phyloP scores from a whole-genome alignment of 2,797 vertebrate genomes.

The Enteromius treurensis region DNA sequence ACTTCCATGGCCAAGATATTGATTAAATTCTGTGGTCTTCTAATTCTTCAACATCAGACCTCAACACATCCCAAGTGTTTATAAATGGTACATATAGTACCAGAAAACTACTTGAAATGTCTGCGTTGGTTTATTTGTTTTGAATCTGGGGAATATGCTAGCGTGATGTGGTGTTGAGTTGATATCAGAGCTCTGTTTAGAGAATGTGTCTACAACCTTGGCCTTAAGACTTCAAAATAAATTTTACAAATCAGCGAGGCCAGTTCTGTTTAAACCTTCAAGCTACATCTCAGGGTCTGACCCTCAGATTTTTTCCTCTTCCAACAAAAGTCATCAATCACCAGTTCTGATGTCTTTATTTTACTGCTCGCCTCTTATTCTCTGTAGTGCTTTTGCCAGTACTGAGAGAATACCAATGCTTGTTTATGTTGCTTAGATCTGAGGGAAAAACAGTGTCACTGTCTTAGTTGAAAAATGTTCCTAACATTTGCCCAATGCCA shows the following conservation, averaged over 20 bases:
- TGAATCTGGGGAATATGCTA: slow-evolving; percentile 56
- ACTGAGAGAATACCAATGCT: slow-evolving; percentile 49
- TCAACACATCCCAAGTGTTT: slow-evolving; percentile 77
- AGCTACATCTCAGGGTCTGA: slow-evolving; percentile 50
- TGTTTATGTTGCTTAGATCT: slow-evolving; percentile 43
- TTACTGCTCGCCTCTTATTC: slow-evolving; percentile 32
- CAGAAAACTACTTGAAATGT: slow-evolving; percentile 66
- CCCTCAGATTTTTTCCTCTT: slow-evolving; percentile 42
- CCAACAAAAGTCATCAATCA: slow-evolving; percentile 53
- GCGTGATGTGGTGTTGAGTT: slow-evolving; percentile 44
- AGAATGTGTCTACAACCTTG: slow-evolving; percentile 24
- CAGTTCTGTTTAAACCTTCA: slow-evolving; percentile 33
- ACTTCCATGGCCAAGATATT: slow-evolving; percentile 75
- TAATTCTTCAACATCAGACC: slow-evolving; percentile 82
- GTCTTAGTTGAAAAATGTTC: slow-evolving; percentile 32
- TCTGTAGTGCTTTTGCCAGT: slow-evolving; percentile 39
- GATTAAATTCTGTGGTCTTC: slow-evolving; percentile 76
- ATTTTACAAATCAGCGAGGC: slow-evolving; percentile 42
- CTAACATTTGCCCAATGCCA: slow-evolving; percentile 57
- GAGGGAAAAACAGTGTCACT: slow-evolving; percentile 43
- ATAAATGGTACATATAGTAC: slow-evolving; percentile 67
- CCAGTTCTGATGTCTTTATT: slow-evolving; percentile 49
- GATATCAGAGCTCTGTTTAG: slow-evolving; percentile 49
- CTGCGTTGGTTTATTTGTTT: slow-evolving; percentile 47
- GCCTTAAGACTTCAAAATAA: slow-evolving; percentile 43